These are phyloP conservation scores for Aix galericulata DNA, from an alignment of 2,113 vertebrate genomes.

Conservation along the genomic window DNA sequence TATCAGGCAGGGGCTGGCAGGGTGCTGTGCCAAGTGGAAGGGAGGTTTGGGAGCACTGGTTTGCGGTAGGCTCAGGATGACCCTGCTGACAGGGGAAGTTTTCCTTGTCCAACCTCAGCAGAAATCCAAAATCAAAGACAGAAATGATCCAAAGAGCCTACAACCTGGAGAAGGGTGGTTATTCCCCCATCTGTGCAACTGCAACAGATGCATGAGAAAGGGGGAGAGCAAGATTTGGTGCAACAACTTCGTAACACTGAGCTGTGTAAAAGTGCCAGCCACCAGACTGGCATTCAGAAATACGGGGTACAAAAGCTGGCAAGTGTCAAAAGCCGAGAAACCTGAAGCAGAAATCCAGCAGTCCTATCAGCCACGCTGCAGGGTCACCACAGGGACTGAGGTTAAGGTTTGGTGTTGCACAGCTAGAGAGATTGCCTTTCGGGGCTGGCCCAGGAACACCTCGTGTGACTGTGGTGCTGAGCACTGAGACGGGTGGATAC, in stretches of 20 bases:
- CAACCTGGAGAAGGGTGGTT: background rate
- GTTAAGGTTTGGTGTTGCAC: background rate
- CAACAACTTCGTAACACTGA: background rate
- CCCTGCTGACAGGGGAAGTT: background rate
- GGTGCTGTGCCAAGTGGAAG: accelerated
- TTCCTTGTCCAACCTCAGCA: background rate
- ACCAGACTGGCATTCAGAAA: background rate
- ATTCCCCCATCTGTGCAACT: background rate
- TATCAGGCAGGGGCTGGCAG: background rate
- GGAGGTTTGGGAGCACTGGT: background rate
- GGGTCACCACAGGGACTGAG: background rate
- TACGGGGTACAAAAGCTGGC: background rate
- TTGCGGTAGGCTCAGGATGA: background rate
- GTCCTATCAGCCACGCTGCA: background rate
- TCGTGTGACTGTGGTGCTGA: background rate
- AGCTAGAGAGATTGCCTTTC: background rate
- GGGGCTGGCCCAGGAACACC: background rate
- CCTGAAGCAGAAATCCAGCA: background rate
- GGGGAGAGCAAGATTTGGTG: background rate
- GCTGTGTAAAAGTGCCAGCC: background rate
- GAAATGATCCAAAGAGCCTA: background rate
- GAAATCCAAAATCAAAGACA: background rate
- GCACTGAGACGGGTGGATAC: background rate
- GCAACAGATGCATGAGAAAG: background rate
- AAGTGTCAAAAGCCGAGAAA: background rate